These are phyloP conservation scores for Lamellibrachia satsuma DNA, from an alignment of 2,888 invertebrate genomes.

Conservation along the genomic window DNA sequence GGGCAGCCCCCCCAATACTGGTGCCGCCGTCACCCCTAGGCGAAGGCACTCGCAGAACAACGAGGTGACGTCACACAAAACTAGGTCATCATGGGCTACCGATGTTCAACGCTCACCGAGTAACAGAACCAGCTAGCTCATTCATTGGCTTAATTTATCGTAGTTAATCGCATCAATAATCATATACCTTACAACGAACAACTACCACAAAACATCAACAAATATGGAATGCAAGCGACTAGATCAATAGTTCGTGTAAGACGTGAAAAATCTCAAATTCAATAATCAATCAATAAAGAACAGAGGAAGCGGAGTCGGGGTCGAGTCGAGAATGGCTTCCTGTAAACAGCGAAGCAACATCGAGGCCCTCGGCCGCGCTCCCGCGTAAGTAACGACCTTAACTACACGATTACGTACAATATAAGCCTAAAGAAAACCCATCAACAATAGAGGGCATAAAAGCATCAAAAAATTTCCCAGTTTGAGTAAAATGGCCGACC, in stretches of 20 bases:
- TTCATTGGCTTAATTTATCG: not conserved
- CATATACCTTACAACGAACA: constrained; percentile 17
- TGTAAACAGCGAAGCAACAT: not conserved
- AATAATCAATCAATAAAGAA: constrained; percentile 11
- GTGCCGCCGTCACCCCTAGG: not conserved
- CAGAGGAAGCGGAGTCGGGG: not conserved
- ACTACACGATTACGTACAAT: constrained; percentile 9
- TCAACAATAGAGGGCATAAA: not conserved
- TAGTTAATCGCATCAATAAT: constrained; percentile 17
- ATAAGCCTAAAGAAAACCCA: constrained; percentile 17
- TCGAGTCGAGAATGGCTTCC: not conserved
- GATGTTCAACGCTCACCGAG: constrained; percentile 6
- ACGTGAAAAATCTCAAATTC: constrained; percentile 10
- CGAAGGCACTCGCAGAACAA: not conserved
- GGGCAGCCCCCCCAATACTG: not conserved
- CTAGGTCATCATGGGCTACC: not conserved
- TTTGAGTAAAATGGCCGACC: constrained; percentile 10
- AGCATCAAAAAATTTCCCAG: constrained; percentile 17
- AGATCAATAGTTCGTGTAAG: not conserved
- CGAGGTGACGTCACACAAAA: not conserved
- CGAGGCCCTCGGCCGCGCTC: not conserved
- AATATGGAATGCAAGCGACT: constrained; percentile 17
- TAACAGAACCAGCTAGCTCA: not conserved
- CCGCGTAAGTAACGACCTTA: constrained; percentile 14
- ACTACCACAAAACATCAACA: constrained; percentile 17